Conservation (phyloP, 1,140 invertebrate genomes). For the Habropoda laboriosa region DNA sequence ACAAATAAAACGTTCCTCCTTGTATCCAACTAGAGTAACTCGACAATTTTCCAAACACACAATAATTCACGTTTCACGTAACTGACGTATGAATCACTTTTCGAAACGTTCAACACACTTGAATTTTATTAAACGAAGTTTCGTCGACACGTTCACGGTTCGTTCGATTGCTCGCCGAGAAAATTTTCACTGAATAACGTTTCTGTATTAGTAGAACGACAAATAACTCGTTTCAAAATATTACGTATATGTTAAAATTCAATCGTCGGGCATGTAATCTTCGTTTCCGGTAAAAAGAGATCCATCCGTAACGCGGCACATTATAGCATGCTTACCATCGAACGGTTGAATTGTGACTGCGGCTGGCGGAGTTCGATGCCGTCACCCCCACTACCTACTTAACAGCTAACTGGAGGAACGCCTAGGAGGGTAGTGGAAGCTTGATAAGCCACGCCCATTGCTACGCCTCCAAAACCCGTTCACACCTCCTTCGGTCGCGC, state of each 20-base stretch:
- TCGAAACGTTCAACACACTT: background rate
- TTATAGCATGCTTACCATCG: conserved; percentile 65
- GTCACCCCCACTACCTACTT: conserved; percentile 54
- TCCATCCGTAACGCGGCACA: conserved; percentile 53
- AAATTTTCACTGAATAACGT: background rate
- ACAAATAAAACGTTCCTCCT: conserved; percentile 36
- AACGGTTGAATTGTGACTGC: conserved; percentile 76
- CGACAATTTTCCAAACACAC: background rate
- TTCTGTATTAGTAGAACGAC: background rate
- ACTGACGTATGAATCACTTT: background rate
- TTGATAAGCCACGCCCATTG: background rate
- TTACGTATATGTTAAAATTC: conserved; percentile 28
- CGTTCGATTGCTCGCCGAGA: background rate
- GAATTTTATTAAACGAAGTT: background rate
- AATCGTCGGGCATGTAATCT: conserved; percentile 7
- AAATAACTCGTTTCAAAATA: conserved; percentile 10
- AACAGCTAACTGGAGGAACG: background rate
- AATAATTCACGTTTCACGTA: background rate
- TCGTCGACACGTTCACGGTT: background rate
- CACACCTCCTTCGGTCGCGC: conserved; percentile 5
- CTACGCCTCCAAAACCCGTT: background rate
- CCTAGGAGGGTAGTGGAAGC: background rate
- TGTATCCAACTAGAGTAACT: conserved; percentile 56
- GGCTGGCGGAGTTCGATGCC: conserved; percentile 50
- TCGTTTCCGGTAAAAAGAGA: conserved; percentile 59